Evolutionary conservation across 2,888 invertebrate species (phyloP).

Genomic region (Drosophila mimica): DNA sequence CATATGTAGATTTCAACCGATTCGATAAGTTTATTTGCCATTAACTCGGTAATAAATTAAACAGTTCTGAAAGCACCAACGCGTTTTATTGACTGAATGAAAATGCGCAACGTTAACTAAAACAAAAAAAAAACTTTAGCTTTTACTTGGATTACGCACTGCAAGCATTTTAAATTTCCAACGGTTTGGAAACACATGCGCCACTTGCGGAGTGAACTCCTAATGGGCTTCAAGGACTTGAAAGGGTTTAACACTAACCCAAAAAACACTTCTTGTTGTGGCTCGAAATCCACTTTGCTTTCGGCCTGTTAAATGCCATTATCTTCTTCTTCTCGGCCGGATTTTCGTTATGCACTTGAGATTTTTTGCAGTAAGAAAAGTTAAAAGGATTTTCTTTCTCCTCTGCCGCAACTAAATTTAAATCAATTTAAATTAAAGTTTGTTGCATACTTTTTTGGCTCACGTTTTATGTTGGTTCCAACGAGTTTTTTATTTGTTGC

Average conservation of each 20-base stretch:
- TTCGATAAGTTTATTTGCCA: slow-evolving; percentile 11
- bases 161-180: neutral
- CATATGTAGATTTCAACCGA: neutral
- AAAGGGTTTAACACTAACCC: slow-evolving; percentile 24
- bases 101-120: neutral
- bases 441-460: slow-evolving; percentile 47
- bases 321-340: slow-evolving; percentile 17
- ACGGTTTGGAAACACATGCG: neutral
- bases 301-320: slow-evolving; percentile 58
- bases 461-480: slow-evolving; percentile 24
- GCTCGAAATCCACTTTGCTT: slow-evolving; percentile 47
- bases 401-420: slow-evolving; percentile 37
- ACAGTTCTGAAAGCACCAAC: neutral
- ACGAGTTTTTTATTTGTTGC: slow-evolving; percentile 57
- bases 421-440: slow-evolving; percentile 52
- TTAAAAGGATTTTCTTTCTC: slow-evolving; percentile 42
- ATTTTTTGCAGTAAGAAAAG: slow-evolving; percentile 23
- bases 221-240: slow-evolving; percentile 44
- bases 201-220: slow-evolving; percentile 16
- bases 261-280: slow-evolving; percentile 40
- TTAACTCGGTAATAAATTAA: slow-evolving; percentile 3
- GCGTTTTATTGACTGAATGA: neutral
- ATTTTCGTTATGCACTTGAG: slow-evolving; percentile 46
- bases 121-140: neutral
- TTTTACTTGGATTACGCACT: neutral